Evolutionary conservation across 2,113 vertebrate species (phyloP), one percentile per base, ranked within the genome.

Genomic region (Himantopus leucocephalus): DNA sequence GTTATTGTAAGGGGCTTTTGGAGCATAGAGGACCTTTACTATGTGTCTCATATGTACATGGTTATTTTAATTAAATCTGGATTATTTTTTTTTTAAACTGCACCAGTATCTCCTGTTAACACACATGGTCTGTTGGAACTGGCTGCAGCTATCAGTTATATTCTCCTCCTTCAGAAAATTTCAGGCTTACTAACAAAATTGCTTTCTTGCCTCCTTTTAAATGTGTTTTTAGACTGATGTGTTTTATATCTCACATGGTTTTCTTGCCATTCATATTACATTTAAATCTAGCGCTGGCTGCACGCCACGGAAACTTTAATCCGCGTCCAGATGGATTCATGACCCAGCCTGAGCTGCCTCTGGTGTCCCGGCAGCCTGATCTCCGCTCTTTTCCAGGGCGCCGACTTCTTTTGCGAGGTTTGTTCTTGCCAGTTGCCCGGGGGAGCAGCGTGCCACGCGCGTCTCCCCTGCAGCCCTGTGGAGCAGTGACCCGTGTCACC

Each of bases 21-120:
- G 64, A 63, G 27, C 73, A 86, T 19, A 52, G 48, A 75, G 41
- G 41, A 78, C 41, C 39, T 93, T 96, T 96, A 81, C 59, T 92
- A 59, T 56, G 79, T 85, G 55, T 77, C 74, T 90, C 72, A 78
- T 93, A 91, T 93, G 43, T 71, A 55, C 2, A 2, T n/a, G 68
- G 45, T 94, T 91, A 87, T 88, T 96, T 97, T 79, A 68, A 96
- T 94, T 95, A 90, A 94, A 92, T 78, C 53, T 81, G 88, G 45
- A 45, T 91, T 87, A 12, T 85, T 84, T 48, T 78, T 43, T 90
- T 93, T 85, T 79, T 34, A 21, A 91, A 77, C 35, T 75, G 39
- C 88, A 48, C 64, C 35, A 37, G n/a, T 83, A 59, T 91, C 91
- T 78, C 27, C 71, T 48, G 78, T 87, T 85, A 67, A 85, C 45